Base-by-base conservation (phyloP, 2,797 vertebrate genomes). In the Lacerta bilineata region DNA sequence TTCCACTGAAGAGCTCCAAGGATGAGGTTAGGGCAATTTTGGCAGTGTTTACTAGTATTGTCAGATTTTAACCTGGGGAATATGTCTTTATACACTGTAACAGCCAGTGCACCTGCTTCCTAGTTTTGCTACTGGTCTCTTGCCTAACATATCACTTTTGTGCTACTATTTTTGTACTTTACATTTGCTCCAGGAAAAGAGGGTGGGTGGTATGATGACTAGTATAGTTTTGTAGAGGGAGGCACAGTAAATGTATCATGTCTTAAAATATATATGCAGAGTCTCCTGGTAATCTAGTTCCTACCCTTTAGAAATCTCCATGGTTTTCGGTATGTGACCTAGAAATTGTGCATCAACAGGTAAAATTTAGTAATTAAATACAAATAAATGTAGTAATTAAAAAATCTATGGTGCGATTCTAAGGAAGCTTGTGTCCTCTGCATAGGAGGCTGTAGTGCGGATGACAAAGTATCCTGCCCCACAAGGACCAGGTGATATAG, bases 401-500 rank as follows among this genome's bases (percentile, higher is more conserved):
- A 36, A 17, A 80, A 61, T 80, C 11, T 61, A 25, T 23, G 0
- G 5, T 55, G 17, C 6, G 84, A 41, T 86, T 89, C 39, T 92
- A 43, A 93, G 46, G 59, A 0, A 75, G 8, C 2, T 82, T 91
- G 3, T 10, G 15, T 91, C 61, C 55, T 91, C 83, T 90, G 39
- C 94, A 66, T 85, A 96, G 93, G 93, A 94, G 83, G 90, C 94
- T 86, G 59, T 96, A 95, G 93, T 95, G 83, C 97, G 95, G 92
- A 91, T 97, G 94, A 97, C 95, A 95, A 97, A 85, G 93, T 97
- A 94, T 79, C 93, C 92, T n/a, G 43, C 93, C 39, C 95, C 93
- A 80, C 95, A 96, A 86, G 94, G 96, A 94, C 93, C 96, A 88
- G 97, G 97, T 64, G 98, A 97, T 91, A 96, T 97, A 13, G 96